Evolutionary conservation across 1,140 invertebrate species (phyloP).

Genomic region (Drosophila kikkawai): DNA sequence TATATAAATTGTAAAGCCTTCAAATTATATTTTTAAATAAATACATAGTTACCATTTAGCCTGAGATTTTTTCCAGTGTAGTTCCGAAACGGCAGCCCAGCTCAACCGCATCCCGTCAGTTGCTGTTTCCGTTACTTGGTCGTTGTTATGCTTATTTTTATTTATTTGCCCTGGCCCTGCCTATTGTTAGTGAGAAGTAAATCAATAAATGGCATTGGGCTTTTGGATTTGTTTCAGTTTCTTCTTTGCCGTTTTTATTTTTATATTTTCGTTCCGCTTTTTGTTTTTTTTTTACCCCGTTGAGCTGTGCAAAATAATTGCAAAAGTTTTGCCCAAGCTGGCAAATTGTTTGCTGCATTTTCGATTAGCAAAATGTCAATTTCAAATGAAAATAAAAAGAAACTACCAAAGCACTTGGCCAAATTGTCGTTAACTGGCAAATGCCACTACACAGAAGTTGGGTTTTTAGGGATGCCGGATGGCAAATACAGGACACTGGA

Average conservation of each 20-base stretch:
- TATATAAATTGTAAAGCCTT: too few species aligned
- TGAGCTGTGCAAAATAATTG: constrained; percentile 73
- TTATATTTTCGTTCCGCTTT: constrained; percentile 3
- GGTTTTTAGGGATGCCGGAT: constrained; percentile 6
- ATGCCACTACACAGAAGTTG: constrained; percentile 42
- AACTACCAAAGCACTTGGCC: constrained; percentile 61
- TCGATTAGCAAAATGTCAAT: constrained; percentile 83
- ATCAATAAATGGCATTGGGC: constrained; percentile 78
- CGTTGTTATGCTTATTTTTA: constrained; percentile 81
- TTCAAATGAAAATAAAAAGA: constrained; percentile 70
- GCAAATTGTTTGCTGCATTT: constrained; percentile 82
- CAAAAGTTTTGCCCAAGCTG: constrained; percentile 71
- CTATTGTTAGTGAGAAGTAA: constrained; percentile 77
- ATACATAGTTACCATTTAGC: too few species aligned
- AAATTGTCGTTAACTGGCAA: constrained; percentile 66
- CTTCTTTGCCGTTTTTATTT: constrained; percentile 32
- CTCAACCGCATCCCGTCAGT: constrained; percentile 73
- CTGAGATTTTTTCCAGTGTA: not conserved
- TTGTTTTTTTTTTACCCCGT: constrained; percentile 21
- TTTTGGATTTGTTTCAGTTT: constrained; percentile 52
- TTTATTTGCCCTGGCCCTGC: constrained; percentile 60
- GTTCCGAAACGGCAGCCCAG: constrained; percentile 42
- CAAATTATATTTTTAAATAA: too few species aligned
- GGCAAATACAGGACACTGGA: constrained; percentile 26
- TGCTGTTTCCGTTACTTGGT: constrained; percentile 77